Base-by-base conservation (phyloP, 2,113 vertebrate genomes). In the Erpornis zantholeuca region DNA sequence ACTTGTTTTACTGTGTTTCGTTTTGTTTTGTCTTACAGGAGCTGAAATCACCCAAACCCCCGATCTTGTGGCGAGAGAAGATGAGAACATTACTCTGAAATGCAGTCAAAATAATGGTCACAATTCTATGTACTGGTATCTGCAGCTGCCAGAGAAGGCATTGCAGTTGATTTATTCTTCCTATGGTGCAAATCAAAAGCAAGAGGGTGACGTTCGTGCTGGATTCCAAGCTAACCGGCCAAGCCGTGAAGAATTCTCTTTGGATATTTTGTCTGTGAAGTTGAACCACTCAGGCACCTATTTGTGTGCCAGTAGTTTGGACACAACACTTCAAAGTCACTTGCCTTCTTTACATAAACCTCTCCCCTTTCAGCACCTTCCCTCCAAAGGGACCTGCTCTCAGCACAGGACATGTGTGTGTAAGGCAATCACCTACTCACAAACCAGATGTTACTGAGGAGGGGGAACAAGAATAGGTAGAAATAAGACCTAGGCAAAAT, bases 241-340 rank as follows among this genome's bases (percentile, higher is more conserved):
- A 38, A 86, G 8, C 10, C 5, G 0, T 3, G 0, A 22, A 2
- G 19, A 29, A 13, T 97, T 97, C 82, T 4, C 9, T n/a, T 65
- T 97, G 87, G 79, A 66, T 45, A 86, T 98, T 82, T 53, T 50
- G 9, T 72, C 97, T 14, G 68, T 75, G 47, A 90, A 66, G 29
- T 17, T 11, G 71, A 91, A 79, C 35, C 29, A 98, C 64, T 95
- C 96, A 7, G 91, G 90, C 25, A 0, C 72, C 66, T 97, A 98
- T 75, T 90, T 97, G 70, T 98, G 97, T 79, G 96, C 92, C n/a
- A 97, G 96, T 59, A 97, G 90, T 86, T 17, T 49, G 73, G 45
- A 57, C 97, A 97, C 97, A 97, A 95, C 38, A 13, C 52, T 66
- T 81, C 89, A 92, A 60, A 72, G 69, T 87, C 78, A 84, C 59